These are phyloP conservation scores for Panthera leo DNA, from an alignment of 2,113 vertebrate genomes.

Conservation along the genomic window DNA sequence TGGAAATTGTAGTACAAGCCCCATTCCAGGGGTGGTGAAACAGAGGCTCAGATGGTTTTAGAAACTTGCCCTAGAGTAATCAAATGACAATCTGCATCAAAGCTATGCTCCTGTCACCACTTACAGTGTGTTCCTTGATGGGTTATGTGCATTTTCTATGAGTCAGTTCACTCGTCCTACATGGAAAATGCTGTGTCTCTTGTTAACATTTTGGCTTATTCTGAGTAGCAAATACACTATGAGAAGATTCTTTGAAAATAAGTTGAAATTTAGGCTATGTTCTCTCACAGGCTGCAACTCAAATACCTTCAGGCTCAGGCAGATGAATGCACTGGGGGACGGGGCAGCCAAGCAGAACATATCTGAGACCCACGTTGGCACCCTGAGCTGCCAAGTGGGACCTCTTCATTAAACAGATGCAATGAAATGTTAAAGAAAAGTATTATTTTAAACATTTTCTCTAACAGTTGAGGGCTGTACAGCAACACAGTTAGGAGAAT, in stretches of 20 bases:
- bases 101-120: not conserved
- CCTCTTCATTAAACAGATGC: not conserved
- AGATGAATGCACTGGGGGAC: not conserved
- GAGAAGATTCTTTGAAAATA: not conserved
- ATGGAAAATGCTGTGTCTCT: not conserved
- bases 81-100: not conserved
- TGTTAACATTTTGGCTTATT: constrained; percentile 19
- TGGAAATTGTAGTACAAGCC: not conserved
- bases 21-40: not conserved
- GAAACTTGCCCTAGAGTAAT: not conserved
- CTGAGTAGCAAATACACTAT: not conserved
- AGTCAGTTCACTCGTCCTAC: not conserved
- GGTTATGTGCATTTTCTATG: not conserved
- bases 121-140: not conserved
- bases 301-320: not conserved
- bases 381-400: no score
- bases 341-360: not conserved
- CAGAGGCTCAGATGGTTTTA: not conserved
- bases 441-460: not conserved
- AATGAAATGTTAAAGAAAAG: not conserved
- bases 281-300: not conserved
- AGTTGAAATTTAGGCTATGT: not conserved
- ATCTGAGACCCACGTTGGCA: not conserved
- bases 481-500: not conserved
- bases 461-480: not conserved